Base-by-base conservation (phyloP, 2,113 vertebrate species). In the Nestor notabilis region DNA sequence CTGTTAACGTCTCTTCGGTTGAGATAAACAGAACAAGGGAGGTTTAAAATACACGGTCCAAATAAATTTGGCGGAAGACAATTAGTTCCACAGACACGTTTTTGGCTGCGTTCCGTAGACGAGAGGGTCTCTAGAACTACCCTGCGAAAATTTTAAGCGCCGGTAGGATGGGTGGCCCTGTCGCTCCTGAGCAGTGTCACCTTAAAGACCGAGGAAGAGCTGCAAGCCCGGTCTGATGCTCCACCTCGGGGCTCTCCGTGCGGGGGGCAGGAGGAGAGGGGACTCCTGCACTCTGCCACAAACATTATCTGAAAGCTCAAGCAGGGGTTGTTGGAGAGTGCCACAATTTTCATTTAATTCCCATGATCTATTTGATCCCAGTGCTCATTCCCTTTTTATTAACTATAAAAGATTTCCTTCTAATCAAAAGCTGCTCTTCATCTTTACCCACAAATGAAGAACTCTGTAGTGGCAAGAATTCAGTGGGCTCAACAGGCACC, bases 1-100 rank as follows among this genome's bases (percentile, higher is more conserved):
- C 93, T 96, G 98, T 97, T 96, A 98, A 87, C 96, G 68, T 95
- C 87, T 93, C 97, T 97, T 97, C 94, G 93, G 95, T 92, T 90
- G 91, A 97, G 96, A 97, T 69, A 97, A 97, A 94, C 95, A 94
- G 95, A 97, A 78, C 82, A 64, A 91, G 95, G 69, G 60, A 95
- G 83, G 81, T 80, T 96, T 94, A 76, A 97, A 96, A 95, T 55
- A 87, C 69, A 41, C 2, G 81, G 94, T 90, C 97, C 97, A 88
- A 72, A 92, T 74, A 84, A 68, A 90, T 84, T 53, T 68, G 92
- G 83, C 53, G 35, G 78, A 74, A 93, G 92, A 83, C 53, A 92
- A 95, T 70, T 56, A 83, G 84, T 89, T 90, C 90, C 95, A 47
- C 71, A 83, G 77, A 50, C 81, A 75, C 79, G 76, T 27, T 50